Percentiles rank a stretch among this genome's conserved stretches.
Conservation (phyloP, 1,140 invertebrate genomes). For the Geopemphigus sp. region DNA sequence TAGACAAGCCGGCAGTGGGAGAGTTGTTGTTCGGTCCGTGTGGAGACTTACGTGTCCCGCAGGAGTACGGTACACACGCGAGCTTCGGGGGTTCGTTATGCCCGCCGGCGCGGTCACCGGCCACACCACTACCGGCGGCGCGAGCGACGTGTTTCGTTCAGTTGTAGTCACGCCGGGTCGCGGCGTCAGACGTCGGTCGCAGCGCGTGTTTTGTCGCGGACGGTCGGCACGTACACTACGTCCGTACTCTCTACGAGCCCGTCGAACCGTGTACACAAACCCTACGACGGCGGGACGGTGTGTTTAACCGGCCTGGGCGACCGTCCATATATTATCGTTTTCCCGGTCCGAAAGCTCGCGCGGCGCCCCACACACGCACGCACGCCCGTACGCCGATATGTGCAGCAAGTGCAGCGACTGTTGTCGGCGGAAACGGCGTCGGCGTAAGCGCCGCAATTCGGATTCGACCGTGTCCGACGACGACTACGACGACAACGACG, state of each 20-base stretch:
- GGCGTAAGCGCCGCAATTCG: constrained; percentile 7
- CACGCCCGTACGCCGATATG: constrained; percentile 55
- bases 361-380: too few species aligned
- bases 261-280: too few species aligned
- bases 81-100: too few species aligned
- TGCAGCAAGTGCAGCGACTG: constrained; percentile 59
- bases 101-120: background rate
- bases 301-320: too few species aligned
- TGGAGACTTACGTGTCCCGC: background rate
- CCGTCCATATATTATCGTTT: too few species aligned
- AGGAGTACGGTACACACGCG: too few species aligned
- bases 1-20: too few species aligned
- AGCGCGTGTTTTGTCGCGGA: background rate
- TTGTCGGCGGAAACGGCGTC: constrained; percentile 57
- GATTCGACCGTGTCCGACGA: constrained; percentile 52
- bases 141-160: constrained; percentile 12
- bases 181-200: constrained; percentile 2
- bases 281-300: too few species aligned
- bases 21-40: too few species aligned
- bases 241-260: too few species aligned
- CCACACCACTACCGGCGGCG: background rate
- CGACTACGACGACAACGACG: constrained; percentile 55
- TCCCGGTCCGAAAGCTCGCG: too few species aligned
- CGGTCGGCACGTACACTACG: too few species aligned
- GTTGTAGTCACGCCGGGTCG: background rate